Evolutionary conservation across 2,797 vertebrate genomes (phyloP).

Genomic region (Alfaro cultratus): DNA sequence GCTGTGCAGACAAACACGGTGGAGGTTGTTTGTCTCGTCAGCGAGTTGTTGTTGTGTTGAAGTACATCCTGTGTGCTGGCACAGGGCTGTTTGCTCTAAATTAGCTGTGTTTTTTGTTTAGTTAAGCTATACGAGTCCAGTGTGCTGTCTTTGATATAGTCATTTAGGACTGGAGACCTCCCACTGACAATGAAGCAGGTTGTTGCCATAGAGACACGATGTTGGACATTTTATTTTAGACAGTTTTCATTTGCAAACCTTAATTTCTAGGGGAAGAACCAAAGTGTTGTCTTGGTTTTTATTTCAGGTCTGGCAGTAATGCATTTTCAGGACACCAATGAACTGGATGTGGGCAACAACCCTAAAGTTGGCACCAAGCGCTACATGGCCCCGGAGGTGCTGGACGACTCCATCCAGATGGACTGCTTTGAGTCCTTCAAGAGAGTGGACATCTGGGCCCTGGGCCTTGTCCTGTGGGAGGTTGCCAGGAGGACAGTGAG

Average conservation of each 20-base stretch:
- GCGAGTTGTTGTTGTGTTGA: conserved; percentile 30
- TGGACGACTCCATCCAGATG: conserved; percentile 95
- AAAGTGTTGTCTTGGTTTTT: conserved; percentile 12
- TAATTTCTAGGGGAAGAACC: neutral
- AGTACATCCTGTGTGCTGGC: conserved; percentile 42
- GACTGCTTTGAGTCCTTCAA: conserved; percentile 98
- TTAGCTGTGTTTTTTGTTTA: conserved; percentile 22
- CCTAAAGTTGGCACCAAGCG: conserved; percentile 97
- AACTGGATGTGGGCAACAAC: conserved; percentile 96
- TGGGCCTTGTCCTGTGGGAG: conserved; percentile 97
- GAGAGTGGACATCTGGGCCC: conserved; percentile 96
- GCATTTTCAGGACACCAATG: conserved; percentile 98
- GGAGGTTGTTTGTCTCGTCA: conserved; percentile 51
- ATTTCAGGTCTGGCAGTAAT: conserved; percentile 92
- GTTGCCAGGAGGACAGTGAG: conserved; percentile 94
- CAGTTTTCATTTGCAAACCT: neutral
- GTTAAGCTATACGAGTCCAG: neutral
- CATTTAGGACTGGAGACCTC: neutral
- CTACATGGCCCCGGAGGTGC: conserved; percentile 97
- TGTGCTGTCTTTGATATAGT: conserved; percentile 1
- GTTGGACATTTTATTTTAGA: neutral
- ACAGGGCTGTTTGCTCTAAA: conserved; percentile 28
- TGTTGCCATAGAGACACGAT: neutral
- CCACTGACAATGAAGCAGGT: neutral
- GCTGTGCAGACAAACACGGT: conserved; percentile 37